Conservation (phyloP, 2,797 vertebrate species). For the Takifugu ocellatus region DNA sequence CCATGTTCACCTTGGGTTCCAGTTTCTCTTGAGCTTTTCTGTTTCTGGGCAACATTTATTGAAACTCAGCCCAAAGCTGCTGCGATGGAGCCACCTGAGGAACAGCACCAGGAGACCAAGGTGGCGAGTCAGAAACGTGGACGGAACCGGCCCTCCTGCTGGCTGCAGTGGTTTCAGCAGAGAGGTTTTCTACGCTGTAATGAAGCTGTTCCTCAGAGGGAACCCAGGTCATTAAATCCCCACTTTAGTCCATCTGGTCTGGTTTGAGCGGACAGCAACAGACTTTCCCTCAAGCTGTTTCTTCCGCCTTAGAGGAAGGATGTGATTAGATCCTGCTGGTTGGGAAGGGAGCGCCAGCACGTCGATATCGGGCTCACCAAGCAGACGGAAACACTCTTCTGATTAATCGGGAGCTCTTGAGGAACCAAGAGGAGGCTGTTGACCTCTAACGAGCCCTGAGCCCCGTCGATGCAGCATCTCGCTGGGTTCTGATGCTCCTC, state of each 20-base stretch:
- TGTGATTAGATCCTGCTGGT: constrained; percentile 15
- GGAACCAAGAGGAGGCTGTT: not conserved
- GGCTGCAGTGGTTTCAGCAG: no score
- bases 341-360: constrained; percentile 5
- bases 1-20: no score
- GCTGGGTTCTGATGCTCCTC: not conserved
- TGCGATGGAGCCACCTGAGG: no score
- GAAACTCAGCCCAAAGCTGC: no score
- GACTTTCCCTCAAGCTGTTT: constrained; percentile 7
- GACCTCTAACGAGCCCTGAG: not conserved
- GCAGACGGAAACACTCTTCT: constrained; percentile 8
- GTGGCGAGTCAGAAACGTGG: no score
- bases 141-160: no score
- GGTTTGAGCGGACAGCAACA: constrained; percentile 17
- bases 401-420: constrained; percentile 20
- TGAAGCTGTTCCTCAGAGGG: constrained; percentile 18
- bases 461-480: not conserved
- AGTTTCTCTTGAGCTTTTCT: no score
- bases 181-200: not conserved
- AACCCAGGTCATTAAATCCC: constrained; percentile 6
- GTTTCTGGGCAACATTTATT: no score
- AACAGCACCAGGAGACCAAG: no score
- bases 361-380: constrained; percentile 21
- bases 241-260: constrained; percentile 12
- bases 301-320: constrained; percentile 3